phyloP scores from a whole-genome alignment of 1,140 invertebrate species.

The Rhopalosiphum padi region DNA sequence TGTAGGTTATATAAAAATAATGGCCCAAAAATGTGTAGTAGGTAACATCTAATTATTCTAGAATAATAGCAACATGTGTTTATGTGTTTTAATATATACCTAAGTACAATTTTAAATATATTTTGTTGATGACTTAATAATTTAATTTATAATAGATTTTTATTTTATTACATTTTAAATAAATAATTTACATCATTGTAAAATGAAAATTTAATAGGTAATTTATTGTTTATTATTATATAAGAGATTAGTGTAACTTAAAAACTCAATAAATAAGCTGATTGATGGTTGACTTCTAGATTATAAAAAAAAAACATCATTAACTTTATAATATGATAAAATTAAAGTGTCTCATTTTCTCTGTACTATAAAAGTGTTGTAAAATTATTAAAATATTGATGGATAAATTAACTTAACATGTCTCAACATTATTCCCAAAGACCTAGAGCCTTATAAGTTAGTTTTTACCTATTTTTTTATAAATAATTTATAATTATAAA shows the following conservation, averaged over 20 bases:
- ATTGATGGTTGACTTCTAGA: neutral
- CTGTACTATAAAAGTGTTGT: neutral
- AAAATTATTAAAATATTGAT: neutral
- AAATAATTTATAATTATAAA: neutral
- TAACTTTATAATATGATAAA: too few species aligned
- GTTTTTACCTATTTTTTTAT: neutral
- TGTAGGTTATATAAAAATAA: neutral
- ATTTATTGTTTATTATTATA: too few species aligned
- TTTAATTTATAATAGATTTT: neutral
- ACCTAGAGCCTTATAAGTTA: neutral
- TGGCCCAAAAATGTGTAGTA: neutral
- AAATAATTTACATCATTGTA: neutral
- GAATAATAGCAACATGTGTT: neutral
- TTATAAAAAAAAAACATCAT: neutral
- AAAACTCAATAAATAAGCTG: neutral
- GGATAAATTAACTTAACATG: neutral
- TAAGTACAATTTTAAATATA: neutral
- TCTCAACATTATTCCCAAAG: neutral
- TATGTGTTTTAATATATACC: neutral
- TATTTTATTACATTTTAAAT: neutral
- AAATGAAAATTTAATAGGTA: neutral
- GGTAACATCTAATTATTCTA: neutral
- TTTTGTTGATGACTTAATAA: neutral
- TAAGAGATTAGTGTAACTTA: neutral
- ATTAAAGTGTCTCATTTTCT: too few species aligned